Percentiles rank a stretch among this genome's conserved stretches.
These are phyloP conservation scores for Alosa sapidissima DNA, from an alignment of 2,797 vertebrate genomes.

Conservation along the genomic window DNA sequence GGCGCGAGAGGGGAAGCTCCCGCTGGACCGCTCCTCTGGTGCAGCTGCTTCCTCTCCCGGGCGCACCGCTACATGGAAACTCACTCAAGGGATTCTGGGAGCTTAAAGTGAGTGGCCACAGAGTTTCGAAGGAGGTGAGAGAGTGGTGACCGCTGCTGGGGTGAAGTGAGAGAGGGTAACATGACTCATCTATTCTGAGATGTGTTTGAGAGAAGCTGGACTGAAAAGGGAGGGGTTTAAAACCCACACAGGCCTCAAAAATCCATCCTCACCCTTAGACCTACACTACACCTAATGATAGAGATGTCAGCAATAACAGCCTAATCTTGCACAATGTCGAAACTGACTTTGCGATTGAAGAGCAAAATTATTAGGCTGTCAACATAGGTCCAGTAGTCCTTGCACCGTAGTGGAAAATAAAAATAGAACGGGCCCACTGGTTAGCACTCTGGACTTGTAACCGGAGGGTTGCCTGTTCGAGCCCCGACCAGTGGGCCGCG, in stretches of 20 bases:
- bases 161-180: not conserved
- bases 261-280: not conserved
- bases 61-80: not conserved
- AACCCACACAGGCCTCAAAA: not conserved
- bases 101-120: not conserved
- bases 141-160: not conserved
- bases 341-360: too few relatives aligned
- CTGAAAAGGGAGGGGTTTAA: not conserved
- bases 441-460: too few relatives aligned
- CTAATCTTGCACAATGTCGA: not conserved
- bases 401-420: too few relatives aligned
- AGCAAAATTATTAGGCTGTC: too few relatives aligned
- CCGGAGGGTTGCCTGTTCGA: too few relatives aligned
- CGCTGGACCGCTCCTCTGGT: not conserved
- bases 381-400: too few relatives aligned
- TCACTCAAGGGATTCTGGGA: slow-evolving; percentile 14
- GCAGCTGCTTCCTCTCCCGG: not conserved
- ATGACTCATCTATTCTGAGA: not conserved
- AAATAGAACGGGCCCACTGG: too few relatives aligned
- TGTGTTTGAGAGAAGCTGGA: not conserved
- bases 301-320: not conserved
- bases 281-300: not conserved
- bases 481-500: too few relatives aligned
- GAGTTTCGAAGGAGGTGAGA: not conserved
- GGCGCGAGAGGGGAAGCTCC: not conserved